Percentiles rank a stretch among this genome's conserved stretches.
These are phyloP conservation scores for Brevimyrus niger DNA, from an alignment of 2,113 vertebrate species.

Conservation along the genomic window DNA sequence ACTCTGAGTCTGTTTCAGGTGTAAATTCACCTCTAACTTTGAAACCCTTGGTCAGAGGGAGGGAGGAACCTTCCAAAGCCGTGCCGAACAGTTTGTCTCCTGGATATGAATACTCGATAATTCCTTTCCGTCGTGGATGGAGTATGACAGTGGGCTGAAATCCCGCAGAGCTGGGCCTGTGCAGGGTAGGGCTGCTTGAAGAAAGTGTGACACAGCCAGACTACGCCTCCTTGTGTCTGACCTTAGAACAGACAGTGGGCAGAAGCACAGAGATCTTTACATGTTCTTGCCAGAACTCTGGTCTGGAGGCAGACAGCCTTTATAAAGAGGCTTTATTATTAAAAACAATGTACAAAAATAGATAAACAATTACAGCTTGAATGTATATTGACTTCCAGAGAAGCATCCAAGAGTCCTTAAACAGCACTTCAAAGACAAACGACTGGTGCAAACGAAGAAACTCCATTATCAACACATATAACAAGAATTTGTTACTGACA, in stretches of 20 bases:
- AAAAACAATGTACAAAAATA: background rate
- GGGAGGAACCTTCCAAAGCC: background rate
- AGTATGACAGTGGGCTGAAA: background rate
- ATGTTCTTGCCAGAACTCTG: background rate
- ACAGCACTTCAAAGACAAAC: background rate
- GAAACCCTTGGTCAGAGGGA: background rate
- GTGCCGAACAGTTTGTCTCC: background rate
- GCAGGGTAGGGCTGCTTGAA: background rate
- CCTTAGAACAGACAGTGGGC: background rate
- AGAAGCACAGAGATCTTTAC: background rate
- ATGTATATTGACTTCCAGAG: background rate
- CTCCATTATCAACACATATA: background rate
- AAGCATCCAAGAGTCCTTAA: background rate
- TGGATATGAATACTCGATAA: background rate
- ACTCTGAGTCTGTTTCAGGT: background rate
- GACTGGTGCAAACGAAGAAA: background rate
- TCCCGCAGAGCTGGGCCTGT: background rate
- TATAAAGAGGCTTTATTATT: background rate
- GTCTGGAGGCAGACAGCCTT: background rate
- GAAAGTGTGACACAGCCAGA: background rate
- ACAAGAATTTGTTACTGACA: background rate
- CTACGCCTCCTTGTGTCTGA: background rate
- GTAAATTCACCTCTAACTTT: background rate
- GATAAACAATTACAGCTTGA: background rate
- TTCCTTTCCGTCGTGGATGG: background rate